Percentiles rank a stretch among this genome's conserved stretches.
phyloP scores from a whole-genome alignment of 1,140 invertebrate species.

The Monomorium pharaonis region DNA sequence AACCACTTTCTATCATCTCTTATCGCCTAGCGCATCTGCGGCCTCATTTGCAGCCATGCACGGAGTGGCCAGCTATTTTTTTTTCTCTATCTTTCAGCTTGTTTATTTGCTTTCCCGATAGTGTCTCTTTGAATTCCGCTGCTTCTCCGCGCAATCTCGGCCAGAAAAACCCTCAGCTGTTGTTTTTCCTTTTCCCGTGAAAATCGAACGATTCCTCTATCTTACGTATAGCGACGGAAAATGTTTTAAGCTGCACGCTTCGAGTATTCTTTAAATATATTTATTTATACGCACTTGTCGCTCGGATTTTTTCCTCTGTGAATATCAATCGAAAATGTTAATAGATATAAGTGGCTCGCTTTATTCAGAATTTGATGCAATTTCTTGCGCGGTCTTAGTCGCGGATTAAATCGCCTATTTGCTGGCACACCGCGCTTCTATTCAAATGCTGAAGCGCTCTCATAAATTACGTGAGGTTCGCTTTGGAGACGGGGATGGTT shows the following conservation, averaged over 20 bases:
- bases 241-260: background rate
- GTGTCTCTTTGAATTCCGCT: conserved; percentile 57
- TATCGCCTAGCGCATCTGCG: conserved; percentile 78
- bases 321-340: too few relatives aligned
- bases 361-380: conserved; percentile 38
- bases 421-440: conserved; percentile 37
- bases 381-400: conserved; percentile 46
- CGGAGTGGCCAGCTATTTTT: conserved; percentile 61
- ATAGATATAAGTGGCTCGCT: background rate
- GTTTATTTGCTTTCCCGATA: conserved; percentile 55
- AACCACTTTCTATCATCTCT: conserved; percentile 80
- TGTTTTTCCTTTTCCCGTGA: background rate
- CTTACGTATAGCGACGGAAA: background rate
- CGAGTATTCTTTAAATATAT: background rate
- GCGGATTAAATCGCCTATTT: conserved; percentile 53
- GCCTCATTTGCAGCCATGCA: conserved; percentile 80
- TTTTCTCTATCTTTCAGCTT: conserved; percentile 16
- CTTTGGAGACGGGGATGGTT: conserved; percentile 52
- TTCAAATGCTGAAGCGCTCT: conserved; percentile 47
- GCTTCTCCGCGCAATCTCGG: background rate
- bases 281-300: background rate
- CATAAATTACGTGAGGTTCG: conserved; percentile 48
- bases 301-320: background rate
- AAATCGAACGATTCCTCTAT: background rate
- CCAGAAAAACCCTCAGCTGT: conserved; percentile 14